These are phyloP conservation scores for Aphelocoma californica DNA, from an alignment of 2,797 vertebrate genomes.

Conservation along the genomic window DNA sequence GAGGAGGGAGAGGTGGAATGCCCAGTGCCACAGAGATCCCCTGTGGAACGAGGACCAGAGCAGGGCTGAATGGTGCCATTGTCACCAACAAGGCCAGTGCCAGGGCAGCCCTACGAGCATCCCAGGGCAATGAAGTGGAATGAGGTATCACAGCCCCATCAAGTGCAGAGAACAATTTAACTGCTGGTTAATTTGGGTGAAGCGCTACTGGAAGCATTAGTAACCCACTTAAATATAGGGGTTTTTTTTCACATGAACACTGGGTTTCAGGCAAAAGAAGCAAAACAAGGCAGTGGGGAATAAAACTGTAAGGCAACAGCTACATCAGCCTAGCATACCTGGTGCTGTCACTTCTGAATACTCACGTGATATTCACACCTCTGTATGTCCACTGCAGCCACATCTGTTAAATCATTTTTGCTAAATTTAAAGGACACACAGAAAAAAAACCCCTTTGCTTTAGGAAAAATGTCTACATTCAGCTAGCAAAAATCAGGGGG, in stretches of 20 bases:
- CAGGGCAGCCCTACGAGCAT: not conserved
- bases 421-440: not conserved
- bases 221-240: not conserved
- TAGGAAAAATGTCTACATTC: not conserved
- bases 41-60: not conserved
- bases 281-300: not conserved
- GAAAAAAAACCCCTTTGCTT: not conserved
- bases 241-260: not conserved
- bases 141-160: not conserved
- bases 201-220: not conserved
- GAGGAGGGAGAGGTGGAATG: not conserved
- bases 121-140: not conserved
- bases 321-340: not conserved
- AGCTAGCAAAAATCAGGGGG: not conserved
- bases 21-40: not conserved
- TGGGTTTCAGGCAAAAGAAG: not conserved
- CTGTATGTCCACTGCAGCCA: not conserved
- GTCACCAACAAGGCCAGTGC: not conserved
- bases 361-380: not conserved
- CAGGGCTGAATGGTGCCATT: not conserved
- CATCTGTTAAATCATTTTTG: not conserved
- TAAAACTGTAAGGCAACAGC: not conserved
- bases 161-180: not conserved
- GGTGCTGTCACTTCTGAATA: not conserved
- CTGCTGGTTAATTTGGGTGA: not conserved